Conservation (phyloP, 2,113 vertebrate genomes). For the Cervus canadensis region DNA sequence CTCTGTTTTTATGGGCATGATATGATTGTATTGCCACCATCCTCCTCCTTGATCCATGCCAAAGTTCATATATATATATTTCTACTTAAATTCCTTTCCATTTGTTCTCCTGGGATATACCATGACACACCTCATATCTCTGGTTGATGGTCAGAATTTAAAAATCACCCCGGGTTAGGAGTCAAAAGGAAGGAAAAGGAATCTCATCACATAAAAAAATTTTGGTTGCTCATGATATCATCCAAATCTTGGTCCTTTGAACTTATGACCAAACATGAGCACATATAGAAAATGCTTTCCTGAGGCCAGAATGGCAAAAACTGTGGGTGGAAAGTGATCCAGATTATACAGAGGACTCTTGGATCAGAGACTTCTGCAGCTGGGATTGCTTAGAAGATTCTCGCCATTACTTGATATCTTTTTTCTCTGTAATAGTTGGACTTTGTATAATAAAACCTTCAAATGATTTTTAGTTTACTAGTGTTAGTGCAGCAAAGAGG, state of each 20-base stretch:
- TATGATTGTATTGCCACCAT: not conserved
- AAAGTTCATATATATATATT: not conserved
- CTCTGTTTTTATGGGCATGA: not conserved
- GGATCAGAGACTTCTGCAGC: conserved; percentile 56
- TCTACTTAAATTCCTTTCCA: not conserved
- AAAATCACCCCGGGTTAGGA: not conserved
- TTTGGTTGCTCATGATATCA: conserved; percentile 19
- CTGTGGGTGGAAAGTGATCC: conserved; percentile 67
- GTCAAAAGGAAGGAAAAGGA: not conserved
- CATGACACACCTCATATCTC: not conserved
- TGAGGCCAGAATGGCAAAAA: conserved; percentile 39
- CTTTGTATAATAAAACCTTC: not conserved
- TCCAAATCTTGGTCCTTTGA: conserved; percentile 44
- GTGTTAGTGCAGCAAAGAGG: not conserved
- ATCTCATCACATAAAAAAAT: not conserved
- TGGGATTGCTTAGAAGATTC: conserved; percentile 68
- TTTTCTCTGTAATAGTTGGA: conserved; percentile 9
- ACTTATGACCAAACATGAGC: conserved; percentile 60
- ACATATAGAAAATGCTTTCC: conserved; percentile 56
- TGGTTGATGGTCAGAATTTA: not conserved
- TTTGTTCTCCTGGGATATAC: not conserved
- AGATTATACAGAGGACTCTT: conserved; percentile 50
- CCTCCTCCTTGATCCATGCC: not conserved
- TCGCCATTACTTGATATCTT: conserved; percentile 49
- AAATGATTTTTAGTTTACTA: conserved; percentile 38